A percentile compares a stretch with the other conserved stretches of the same genome.
phyloP scores from a whole-genome alignment of 1,140 invertebrate species.

The Chrysomallon squamiferum region DNA sequence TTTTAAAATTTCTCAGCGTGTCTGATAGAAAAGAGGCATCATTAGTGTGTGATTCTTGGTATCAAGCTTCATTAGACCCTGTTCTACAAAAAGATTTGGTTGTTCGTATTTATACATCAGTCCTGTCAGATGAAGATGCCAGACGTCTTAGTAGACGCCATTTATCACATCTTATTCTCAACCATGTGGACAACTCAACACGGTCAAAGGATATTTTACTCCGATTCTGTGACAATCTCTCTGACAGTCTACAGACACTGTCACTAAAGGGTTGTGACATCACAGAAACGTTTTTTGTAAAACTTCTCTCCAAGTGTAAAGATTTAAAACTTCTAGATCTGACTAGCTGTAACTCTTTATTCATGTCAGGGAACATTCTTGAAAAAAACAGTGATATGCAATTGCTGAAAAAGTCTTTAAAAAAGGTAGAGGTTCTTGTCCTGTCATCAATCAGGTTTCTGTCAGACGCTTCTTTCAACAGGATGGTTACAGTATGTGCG shows the following conservation, averaged over 20 bases:
- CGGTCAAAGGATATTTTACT: slow-evolving; percentile 31
- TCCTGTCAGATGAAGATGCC: slow-evolving; percentile 26
- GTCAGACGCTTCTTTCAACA: slow-evolving; percentile 74
- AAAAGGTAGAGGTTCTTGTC: slow-evolving; percentile 69
- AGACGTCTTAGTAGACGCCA: slow-evolving; percentile 22
- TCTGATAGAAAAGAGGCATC: slow-evolving; percentile 58
- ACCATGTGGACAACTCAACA: slow-evolving; percentile 47
- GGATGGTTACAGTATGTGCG: slow-evolving; percentile 70
- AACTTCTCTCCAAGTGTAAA: slow-evolving; percentile 43
- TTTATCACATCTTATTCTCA: slow-evolving; percentile 43
- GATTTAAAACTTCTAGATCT: slow-evolving; percentile 70
- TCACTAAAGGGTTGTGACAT: slow-evolving; percentile 52
- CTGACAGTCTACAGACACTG: slow-evolving; percentile 41
- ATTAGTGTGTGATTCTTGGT: slow-evolving; percentile 52
- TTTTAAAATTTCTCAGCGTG: slow-evolving; percentile 53
- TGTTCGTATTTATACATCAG: slow-evolving; percentile 19
- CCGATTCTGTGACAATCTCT: slow-evolving; percentile 41
- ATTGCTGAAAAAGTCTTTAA: slow-evolving; percentile 65
- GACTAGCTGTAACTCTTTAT: slow-evolving; percentile 72
- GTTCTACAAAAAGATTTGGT: slow-evolving; percentile 49
- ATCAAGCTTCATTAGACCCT: slow-evolving; percentile 57
- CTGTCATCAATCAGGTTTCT: slow-evolving; percentile 74
- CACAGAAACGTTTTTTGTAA: slow-evolving; percentile 47
- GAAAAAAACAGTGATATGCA: slow-evolving; percentile 68
- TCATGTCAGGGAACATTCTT: slow-evolving; percentile 75